These are phyloP conservation scores for Sitophilus oryzae DNA, from an alignment of 1,140 invertebrate species.

Conservation along the genomic window DNA sequence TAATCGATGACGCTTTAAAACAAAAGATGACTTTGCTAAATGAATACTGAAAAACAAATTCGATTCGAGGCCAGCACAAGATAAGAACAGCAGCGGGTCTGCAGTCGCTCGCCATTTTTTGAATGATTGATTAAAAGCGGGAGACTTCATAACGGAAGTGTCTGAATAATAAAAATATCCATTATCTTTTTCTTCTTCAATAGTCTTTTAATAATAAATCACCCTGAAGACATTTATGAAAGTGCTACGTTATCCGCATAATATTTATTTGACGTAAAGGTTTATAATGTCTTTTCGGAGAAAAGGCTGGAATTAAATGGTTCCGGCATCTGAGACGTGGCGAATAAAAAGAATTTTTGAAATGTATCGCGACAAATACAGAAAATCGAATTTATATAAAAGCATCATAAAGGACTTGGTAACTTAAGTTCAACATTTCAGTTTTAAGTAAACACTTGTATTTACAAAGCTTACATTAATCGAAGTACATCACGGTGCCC, in stretches of 20 bases:
- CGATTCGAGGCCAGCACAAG: not conserved
- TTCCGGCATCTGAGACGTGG: not conserved
- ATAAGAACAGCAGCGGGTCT: not conserved
- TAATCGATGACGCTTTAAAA: too few relatives aligned
- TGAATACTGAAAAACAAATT: not conserved
- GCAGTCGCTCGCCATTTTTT: not conserved
- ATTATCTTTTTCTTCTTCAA: constrained; percentile 35
- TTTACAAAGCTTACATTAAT: too few relatives aligned
- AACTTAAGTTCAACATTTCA: too few relatives aligned
- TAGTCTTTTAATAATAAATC: constrained; percentile 34
- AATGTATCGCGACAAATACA: too few relatives aligned
- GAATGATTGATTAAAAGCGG: constrained; percentile 24
- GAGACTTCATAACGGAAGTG: constrained; percentile 35
- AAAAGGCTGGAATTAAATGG: constrained; percentile 8
- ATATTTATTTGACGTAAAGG: constrained; percentile 21
- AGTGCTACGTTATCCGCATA: constrained; percentile 16
- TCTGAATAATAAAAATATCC: constrained; percentile 36
- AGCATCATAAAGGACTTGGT: too few relatives aligned
- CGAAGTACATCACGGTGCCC: too few relatives aligned
- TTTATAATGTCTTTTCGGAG: constrained; percentile 10
- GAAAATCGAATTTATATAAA: too few relatives aligned
- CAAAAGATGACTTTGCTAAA: too few relatives aligned
- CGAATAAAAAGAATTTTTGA: too few relatives aligned
- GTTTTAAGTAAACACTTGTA: too few relatives aligned
- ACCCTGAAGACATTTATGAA: constrained; percentile 33